Evolutionary conservation across 1,140 invertebrate genomes (phyloP), one percentile per base, ranked within the genome.

Genomic region (Danaus plexippus): DNA sequence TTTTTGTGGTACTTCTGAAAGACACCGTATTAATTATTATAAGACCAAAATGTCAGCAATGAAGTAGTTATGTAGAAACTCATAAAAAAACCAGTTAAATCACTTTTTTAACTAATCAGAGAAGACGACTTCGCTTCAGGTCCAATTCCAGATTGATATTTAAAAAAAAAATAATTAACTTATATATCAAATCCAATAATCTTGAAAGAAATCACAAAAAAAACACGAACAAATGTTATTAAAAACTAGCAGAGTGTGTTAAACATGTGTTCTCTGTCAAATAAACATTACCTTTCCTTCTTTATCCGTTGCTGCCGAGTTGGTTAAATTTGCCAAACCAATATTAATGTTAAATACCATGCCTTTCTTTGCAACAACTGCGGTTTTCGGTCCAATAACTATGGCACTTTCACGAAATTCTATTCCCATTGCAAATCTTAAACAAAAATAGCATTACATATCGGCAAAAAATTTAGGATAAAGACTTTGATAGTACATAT

Each of bases 281-380:
- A 43, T 18, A 61, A 52, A 54, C 60, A 55, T 32, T 67, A 87
- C 87, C 75, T 98, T 98, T 57, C 93, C 92, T 79, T 94, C 92
- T 65, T 95, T 93, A 44, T 98, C 96, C 22, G 91, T 90, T 1
- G 95, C 92, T 41, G 94, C 92, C 64, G 92, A 89, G 87, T 99
- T 99, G 11, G 84, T 88, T 41, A 99, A 88, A 76, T 94, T 95
- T n/a, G 95, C 91, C 41, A 99, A 90, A 45, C 98, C 98, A 66
- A 99, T 91, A 75, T 96, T 97, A 9, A 99, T 90, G 81, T 98
- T 98, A 73, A 99, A 99, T 0, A 98, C 92, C 97, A 99, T 99
- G 46, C 95, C 96, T 82, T 98, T 98, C 69, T 94, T 94, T 0
- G 93, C 92, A n/a, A 91, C 69, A 2, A 91, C 90, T 15, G 89